Conservation (phyloP, 2,113 vertebrate genomes). For the Lanius ludovicianus region DNA sequence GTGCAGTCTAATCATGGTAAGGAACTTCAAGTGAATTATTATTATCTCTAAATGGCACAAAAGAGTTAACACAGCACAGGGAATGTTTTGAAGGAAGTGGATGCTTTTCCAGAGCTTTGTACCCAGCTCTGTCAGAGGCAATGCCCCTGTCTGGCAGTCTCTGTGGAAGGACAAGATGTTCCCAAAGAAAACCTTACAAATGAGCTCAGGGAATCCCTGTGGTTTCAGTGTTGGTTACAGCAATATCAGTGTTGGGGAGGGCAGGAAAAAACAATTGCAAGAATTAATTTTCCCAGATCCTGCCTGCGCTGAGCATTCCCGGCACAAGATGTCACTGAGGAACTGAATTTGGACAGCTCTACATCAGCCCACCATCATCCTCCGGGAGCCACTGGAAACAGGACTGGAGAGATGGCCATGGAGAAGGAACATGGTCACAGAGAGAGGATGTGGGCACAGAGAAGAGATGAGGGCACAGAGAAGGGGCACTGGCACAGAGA, state of each 20-base stretch:
- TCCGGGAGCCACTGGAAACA: fast-evolving
- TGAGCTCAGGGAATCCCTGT: not conserved
- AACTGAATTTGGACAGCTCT: not conserved
- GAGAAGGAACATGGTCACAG: not conserved
- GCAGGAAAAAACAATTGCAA: not conserved
- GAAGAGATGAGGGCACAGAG: not conserved
- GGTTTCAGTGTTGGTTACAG: not conserved
- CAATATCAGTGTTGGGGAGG: not conserved
- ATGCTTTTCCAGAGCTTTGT: not conserved
- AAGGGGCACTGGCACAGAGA: not conserved
- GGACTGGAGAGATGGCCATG: not conserved
- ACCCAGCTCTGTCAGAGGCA: not conserved
- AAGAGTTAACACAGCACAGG: not conserved
- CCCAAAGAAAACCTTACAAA: not conserved
- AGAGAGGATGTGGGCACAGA: not conserved
- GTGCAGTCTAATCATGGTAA: fast-evolving
- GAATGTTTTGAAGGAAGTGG: not conserved
- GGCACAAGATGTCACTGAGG: constrained; percentile 5
- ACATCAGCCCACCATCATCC: not conserved
- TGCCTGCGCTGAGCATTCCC: not conserved
- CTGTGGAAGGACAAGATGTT: not conserved
- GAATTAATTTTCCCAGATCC: not conserved
- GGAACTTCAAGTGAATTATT: not conserved
- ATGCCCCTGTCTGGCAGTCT: not conserved
- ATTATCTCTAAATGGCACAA: not conserved